Evolutionary conservation across 1,140 invertebrate species (phyloP).

Genomic region (Adelges cooleyi): DNA sequence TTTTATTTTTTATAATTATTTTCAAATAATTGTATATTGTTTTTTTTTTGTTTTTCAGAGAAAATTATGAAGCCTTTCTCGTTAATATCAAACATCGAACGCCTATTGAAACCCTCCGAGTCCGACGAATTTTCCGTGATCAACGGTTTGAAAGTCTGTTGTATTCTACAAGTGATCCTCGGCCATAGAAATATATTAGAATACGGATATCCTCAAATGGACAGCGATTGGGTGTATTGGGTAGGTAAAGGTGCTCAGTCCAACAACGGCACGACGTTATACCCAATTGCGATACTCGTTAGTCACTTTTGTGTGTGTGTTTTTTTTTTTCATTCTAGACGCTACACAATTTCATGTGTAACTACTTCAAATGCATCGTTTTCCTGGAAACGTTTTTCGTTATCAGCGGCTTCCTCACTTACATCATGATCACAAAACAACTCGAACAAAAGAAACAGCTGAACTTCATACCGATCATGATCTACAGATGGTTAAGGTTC

Average conservation of each 20-base stretch:
- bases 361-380: constrained; percentile 38
- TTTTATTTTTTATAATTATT: no score
- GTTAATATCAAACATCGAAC: constrained; percentile 30
- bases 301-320: neutral
- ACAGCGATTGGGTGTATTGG: neutral
- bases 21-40: neutral
- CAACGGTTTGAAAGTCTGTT: constrained; percentile 29
- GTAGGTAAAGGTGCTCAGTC: neutral
- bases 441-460: constrained; percentile 32
- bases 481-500: constrained; percentile 35
- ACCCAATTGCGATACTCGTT: no score
- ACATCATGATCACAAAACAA: constrained; percentile 33
- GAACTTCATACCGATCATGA: constrained; percentile 32
- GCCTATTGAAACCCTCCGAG: constrained; percentile 30
- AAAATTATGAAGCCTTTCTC: constrained; percentile 31
- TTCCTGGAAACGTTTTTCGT: constrained; percentile 43
- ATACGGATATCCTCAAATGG: constrained; percentile 28
- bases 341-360: constrained; percentile 13
- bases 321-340: constrained; percentile 1
- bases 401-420: constrained; percentile 34
- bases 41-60: constrained; percentile 14
- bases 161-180: constrained; percentile 31
- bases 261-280: no score
- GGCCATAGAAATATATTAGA: constrained; percentile 31
- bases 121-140: constrained; percentile 31